phyloP scores from a whole-genome alignment of 2,113 vertebrate genomes.

The Haemorhous mexicanus region DNA sequence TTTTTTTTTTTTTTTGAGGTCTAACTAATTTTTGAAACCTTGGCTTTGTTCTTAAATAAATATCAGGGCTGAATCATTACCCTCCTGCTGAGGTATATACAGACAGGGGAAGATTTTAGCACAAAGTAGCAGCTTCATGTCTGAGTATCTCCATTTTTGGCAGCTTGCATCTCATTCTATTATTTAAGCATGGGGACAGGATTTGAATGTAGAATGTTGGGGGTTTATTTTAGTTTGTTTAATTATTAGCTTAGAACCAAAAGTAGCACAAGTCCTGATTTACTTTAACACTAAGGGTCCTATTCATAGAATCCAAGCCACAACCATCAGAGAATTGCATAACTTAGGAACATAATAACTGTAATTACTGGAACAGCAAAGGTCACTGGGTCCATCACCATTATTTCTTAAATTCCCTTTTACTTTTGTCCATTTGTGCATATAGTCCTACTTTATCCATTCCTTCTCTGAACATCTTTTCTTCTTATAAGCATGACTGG shows the following conservation, averaged over 20 bases:
- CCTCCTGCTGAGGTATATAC: background rate
- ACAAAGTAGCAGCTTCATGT: slow-evolving; percentile 2
- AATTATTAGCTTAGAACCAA: slow-evolving; percentile 68
- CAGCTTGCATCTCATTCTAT: slow-evolving; percentile 20
- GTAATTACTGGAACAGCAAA: slow-evolving; percentile 15
- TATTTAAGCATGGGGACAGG: slow-evolving; percentile 31
- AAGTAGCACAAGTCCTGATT: slow-evolving; percentile 54
- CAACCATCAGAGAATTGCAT: slow-evolving; percentile 25
- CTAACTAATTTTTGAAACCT: background rate
- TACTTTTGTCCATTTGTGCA: background rate
- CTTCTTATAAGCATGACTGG: background rate
- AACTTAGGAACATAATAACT: slow-evolving; percentile 39
- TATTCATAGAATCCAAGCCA: slow-evolving; percentile 21
- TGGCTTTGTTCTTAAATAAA: background rate
- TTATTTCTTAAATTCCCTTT: slow-evolving; percentile 33
- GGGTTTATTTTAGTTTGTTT: slow-evolving; percentile 32
- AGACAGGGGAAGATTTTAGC: background rate
- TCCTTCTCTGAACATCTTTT: background rate
- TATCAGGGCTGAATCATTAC: background rate
- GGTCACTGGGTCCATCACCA: slow-evolving; percentile 1
- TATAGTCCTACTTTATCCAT: background rate
- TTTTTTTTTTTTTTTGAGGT: background rate
- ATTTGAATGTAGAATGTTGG: background rate
- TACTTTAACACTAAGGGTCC: slow-evolving; percentile 47
- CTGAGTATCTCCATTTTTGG: slow-evolving; percentile 13